Conservation (phyloP, 2,113 vertebrate genomes). For the Rhipidura dahli region DNA sequence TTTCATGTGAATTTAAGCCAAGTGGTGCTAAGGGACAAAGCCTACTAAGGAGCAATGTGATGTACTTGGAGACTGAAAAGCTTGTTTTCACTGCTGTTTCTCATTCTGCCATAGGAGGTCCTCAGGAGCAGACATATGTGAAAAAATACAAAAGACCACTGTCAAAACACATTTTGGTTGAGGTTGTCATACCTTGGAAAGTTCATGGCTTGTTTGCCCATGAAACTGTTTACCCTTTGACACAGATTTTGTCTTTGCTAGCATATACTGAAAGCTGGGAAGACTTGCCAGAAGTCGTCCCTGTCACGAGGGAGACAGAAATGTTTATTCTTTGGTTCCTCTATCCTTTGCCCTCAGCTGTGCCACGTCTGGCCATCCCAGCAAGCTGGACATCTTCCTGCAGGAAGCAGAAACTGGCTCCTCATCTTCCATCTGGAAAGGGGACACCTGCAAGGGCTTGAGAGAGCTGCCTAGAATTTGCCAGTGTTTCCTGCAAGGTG, state of each 20-base stretch:
- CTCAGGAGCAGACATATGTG: not conserved
- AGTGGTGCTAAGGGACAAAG: not conserved
- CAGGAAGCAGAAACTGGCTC: not conserved
- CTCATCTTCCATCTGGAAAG: not conserved
- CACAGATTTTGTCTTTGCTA: not conserved
- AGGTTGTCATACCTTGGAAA: not conserved
- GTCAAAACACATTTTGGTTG: not conserved
- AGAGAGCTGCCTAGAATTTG: not conserved
- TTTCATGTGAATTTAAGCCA: not conserved
- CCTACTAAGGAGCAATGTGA: not conserved
- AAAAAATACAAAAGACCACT: not conserved
- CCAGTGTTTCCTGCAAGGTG: not conserved
- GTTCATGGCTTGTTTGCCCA: not conserved
- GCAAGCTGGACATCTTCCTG: not conserved
- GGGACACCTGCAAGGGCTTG: accelerated
- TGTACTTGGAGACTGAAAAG: accelerated
- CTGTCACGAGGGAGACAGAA: not conserved
- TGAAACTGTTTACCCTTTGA: not conserved
- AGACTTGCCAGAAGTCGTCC: not conserved
- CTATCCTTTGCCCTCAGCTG: accelerated
- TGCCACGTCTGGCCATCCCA: not conserved
- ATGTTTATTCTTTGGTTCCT: not conserved
- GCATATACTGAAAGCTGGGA: not conserved
- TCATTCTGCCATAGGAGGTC: not conserved
- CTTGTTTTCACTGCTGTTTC: not conserved